Percentiles rank a stretch among this genome's conserved stretches.
phyloP scores from a whole-genome alignment of 2,797 vertebrate species.

The Leptoclinus maculatus region DNA sequence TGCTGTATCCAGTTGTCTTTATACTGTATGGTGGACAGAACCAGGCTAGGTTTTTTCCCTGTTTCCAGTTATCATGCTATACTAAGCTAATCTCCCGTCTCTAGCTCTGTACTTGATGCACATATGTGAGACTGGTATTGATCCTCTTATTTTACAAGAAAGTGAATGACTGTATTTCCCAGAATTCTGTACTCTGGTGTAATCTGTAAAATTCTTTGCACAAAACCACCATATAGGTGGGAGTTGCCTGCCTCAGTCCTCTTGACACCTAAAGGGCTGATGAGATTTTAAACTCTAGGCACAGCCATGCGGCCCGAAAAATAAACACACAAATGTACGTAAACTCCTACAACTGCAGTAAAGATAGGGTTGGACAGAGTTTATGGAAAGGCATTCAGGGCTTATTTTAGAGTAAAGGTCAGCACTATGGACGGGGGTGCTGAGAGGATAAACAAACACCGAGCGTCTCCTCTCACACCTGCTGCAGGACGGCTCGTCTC shows the following conservation, averaged over 20 bases:
- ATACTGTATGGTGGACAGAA: no score
- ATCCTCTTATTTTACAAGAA: background rate
- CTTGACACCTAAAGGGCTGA: background rate
- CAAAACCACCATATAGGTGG: background rate
- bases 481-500: background rate
- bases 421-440: background rate
- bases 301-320: background rate
- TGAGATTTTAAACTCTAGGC: background rate
- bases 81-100: background rate
- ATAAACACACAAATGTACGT: conserved; percentile 10
- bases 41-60: background rate
- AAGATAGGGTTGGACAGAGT: background rate
- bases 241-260: background rate
- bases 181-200: background rate
- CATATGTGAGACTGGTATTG: no score
- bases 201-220: background rate
- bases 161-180: background rate
- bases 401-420: conserved; percentile 12
- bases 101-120: background rate
- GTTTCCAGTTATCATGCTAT: background rate
- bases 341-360: conserved; percentile 1
- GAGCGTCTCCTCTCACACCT: conserved; percentile 20
- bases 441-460: conserved; percentile 43
- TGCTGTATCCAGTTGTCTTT: no score
- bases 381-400: background rate